Evolutionary conservation across 2,888 invertebrate genomes (phyloP), one percentile per base, ranked within the genome.

Genomic region (Deilephila elpenor): DNA sequence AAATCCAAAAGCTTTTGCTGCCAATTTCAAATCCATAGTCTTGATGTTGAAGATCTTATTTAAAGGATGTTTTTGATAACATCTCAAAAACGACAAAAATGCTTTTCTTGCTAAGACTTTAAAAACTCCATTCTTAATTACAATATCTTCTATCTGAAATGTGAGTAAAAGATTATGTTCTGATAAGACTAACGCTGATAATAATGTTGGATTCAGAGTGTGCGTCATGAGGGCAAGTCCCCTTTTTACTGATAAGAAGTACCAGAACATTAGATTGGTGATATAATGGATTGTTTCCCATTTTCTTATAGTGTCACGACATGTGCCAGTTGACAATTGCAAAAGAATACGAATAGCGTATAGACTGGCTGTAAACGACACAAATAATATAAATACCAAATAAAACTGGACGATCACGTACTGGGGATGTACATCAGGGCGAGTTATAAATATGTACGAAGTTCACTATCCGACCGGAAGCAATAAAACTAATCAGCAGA

Each of bases 1-100:
- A 89, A 99, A 99, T 17, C 99, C 99, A 95, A 99, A 99, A 0
- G 98, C 98, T 87, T 96, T 96, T 1, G 97, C 97, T n/a, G 98
- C 98, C 83, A 97, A 95, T 74, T 96, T 95, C 83, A 99, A 95
- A 91, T 99, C 98, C 83, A 99, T 90, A 0, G 97, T 97, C 79
- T 97, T 96, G 37, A 99, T 96, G 90, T 99, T 97, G 90, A 98
- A 99, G 81, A 99, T 98, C 73, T 97, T 96, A 89, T 98, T 99
- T 84, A 99, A 94, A 82, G 97, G 97, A 94, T 99, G 99, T 19
- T 98, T 98, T 89, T 98, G 98, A 88, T 99, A 99, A 19, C 99
- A 98, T 78, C 99, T 95, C 0, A 99, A 96, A 88, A 98, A 99
- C 0, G 98, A 96, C 82, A 99, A 98, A 91, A 98, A 99, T 0